phyloP scores from a whole-genome alignment of 2,113 vertebrate species.

The Numenius arquata region DNA sequence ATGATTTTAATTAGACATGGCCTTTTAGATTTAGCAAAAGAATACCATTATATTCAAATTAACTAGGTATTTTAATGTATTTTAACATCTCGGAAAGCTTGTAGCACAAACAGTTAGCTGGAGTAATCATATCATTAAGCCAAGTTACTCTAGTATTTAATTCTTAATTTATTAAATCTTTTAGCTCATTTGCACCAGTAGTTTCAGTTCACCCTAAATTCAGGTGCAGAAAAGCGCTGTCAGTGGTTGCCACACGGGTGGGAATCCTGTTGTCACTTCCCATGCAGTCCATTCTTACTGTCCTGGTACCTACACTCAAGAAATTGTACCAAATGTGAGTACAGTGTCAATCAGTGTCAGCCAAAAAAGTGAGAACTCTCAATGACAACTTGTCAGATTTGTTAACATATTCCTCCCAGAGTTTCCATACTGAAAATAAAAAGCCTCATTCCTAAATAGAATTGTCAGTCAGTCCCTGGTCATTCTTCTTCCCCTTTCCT shows the following conservation, averaged over 20 bases:
- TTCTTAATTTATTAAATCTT: background rate
- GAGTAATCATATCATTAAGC: background rate
- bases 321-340: fast-evolving
- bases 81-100: background rate
- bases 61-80: background rate
- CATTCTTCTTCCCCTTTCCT: background rate
- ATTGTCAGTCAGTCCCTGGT: background rate
- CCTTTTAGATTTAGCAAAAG: background rate
- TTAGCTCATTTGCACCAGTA: background rate
- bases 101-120: background rate
- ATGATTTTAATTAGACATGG: background rate
- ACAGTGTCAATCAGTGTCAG: too few species aligned
- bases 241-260: background rate
- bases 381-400: background rate
- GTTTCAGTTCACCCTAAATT: background rate
- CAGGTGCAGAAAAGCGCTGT: background rate
- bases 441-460: background rate
- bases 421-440: background rate
- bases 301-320: background rate
- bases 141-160: background rate
- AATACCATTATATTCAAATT: background rate
- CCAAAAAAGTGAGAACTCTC: background rate
- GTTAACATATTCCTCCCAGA: background rate
- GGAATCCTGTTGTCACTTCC: background rate
- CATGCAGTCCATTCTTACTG: background rate